Base-by-base conservation (phyloP, 2,113 vertebrate species). In the Cairina moschata region DNA sequence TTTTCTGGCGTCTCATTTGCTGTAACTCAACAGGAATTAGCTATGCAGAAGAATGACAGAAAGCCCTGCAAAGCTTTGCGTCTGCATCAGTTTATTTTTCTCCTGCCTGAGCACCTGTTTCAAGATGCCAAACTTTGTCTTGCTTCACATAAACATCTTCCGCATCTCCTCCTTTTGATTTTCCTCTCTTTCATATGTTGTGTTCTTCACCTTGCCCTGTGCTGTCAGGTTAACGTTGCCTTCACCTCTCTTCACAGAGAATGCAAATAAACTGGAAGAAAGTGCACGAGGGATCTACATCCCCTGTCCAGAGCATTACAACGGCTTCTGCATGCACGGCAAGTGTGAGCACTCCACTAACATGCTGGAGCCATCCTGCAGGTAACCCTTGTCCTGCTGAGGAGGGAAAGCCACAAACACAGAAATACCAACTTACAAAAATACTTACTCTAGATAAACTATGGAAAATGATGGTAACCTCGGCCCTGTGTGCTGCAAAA, bases 251-350 rank as follows among this genome's bases (percentile, higher is more conserved):
- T 97, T 95, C 97, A 75, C 97, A 98, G 99, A 99, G 96, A 99
- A 99, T 91, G 98, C 98, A 71, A 99, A 99, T 86, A 98, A 98
- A 75, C 97, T 98, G 91, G 98, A 99, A 89, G 99, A 99, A 96
- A 98, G 98, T 90, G 98, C 98, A 72, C 98, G 98, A 83, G 98
- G 98, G 81, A 98, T 99, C 86, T 99, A 98, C 97, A 99, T 99
- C 91, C 99, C 99, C 73, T 99, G 99, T 98, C 99, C 99, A 78
- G 99, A 99, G 83, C 98, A 98, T 91, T 99, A 98, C 98, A 99
- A 99, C 42, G 99, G 99, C 96, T 99, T 99, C 98, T 99, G 99
- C 92, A 98, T 99, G 97, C 99, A 99, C 6, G 99, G 99, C 93
- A 99, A 99, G 96, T 99, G 99, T 77, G 99, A 99, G 96, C 99